phyloP scores from a whole-genome alignment of 1,140 invertebrate species.

The Camponotus vicinus region DNA sequence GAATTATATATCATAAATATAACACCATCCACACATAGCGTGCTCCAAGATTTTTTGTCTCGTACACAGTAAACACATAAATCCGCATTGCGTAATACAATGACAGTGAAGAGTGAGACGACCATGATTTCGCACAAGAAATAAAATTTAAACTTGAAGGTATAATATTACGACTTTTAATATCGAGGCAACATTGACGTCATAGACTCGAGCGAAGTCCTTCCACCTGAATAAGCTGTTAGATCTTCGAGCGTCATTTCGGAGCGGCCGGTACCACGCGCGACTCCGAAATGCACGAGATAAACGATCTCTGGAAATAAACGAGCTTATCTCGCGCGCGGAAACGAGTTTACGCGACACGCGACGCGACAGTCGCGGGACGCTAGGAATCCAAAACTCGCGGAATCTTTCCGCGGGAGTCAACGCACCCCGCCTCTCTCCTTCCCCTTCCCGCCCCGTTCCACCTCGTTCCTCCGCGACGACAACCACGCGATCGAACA shows the following conservation, averaged over 20 bases:
- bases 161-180: not conserved
- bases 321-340: not conserved
- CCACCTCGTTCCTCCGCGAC: conserved; percentile 42
- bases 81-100: not conserved
- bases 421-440: conserved; percentile 62
- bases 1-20: not conserved
- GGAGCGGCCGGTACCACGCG: too few relatives aligned
- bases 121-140: conserved; percentile 10
- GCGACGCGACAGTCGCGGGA: conserved; percentile 21
- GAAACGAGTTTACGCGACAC: conserved; percentile 66
- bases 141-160: not conserved
- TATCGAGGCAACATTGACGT: not conserved
- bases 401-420: conserved; percentile 65
- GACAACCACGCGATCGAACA: conserved; percentile 65
- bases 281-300: not conserved
- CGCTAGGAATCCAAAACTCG: conserved; percentile 73
- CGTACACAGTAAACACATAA: not conserved
- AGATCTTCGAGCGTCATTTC: conserved; percentile 23
- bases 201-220: too few relatives aligned
- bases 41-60: not conserved
- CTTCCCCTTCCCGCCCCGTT: conserved; percentile 17
- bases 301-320: too few relatives aligned
- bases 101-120: not conserved
- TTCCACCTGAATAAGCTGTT: not conserved
- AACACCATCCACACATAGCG: not conserved